A percentile compares a stretch with the other conserved stretches of the same genome.
phyloP scores from a whole-genome alignment of 2,888 invertebrate species.

The Lacanobia oleracea region DNA sequence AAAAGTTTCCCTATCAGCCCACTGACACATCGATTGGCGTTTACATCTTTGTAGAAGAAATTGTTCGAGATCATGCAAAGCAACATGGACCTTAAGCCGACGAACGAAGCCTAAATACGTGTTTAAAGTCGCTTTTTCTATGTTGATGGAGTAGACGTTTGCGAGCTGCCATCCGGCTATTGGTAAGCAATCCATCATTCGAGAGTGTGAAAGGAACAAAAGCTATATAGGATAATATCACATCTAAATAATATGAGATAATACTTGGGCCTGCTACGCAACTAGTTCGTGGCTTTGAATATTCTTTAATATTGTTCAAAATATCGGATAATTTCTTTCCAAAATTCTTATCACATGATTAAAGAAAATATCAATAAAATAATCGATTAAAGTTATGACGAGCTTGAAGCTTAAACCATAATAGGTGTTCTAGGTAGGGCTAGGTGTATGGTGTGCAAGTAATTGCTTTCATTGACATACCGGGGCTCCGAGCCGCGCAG shows the following conservation, averaged over 20 bases:
- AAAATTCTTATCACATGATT: no score
- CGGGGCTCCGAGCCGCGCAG: conserved; percentile 73
- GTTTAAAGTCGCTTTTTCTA: conserved; percentile 75
- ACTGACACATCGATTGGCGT: conserved; percentile 89
- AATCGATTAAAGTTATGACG: conserved; percentile 67
- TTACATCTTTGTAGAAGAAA: conserved; percentile 88
- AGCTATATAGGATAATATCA: conserved; percentile 73
- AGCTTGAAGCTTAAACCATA: conserved; percentile 41
- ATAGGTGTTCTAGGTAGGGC: conserved; percentile 51
- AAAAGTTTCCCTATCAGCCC: conserved; percentile 88
- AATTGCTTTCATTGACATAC: conserved; percentile 89
- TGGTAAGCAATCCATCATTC: conserved; percentile 87
- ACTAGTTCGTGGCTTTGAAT: conserved; percentile 10
- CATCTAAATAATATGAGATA: conserved; percentile 74
- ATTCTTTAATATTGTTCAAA: conserved; percentile 30
- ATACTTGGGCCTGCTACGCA: conserved; percentile 27
- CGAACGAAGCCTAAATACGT: conserved; percentile 66
- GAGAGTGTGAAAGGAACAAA: conserved; percentile 81
- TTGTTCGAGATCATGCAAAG: conserved; percentile 80
- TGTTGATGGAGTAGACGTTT: conserved; percentile 80
- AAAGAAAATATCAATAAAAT: no score
- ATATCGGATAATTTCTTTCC: no score
- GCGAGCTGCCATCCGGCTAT: conserved; percentile 81
- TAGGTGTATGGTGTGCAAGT: conserved; percentile 76
- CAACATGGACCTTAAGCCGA: conserved; percentile 79